Evolutionary conservation across 2,113 vertebrate genomes (phyloP), one percentile per base, ranked within the genome.

Genomic region (Ceratotherium simum): DNA sequence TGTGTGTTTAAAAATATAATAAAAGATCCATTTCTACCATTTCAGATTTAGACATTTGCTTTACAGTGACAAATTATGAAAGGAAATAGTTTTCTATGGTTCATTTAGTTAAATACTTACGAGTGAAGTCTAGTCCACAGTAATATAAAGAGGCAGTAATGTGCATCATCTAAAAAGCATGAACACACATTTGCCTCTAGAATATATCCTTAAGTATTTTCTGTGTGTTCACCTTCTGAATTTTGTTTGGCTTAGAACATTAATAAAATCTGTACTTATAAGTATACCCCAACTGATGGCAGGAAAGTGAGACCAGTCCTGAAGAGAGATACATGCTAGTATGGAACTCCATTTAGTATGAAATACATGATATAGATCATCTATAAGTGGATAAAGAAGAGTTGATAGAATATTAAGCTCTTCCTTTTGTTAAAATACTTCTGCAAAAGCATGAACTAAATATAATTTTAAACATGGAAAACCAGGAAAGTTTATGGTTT

Each of bases 1-100:
- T 92, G 56, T 96, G 56, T 95, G 90, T 97, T 96, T 96, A 96
- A 91, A 97, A 88, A 95, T 65, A 62, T 67, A 90, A 81, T 93
- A 72, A 94, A 96, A 92, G 65, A 96, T 91, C 90, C 36, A 94
- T 70, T 92, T 96, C 75, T 94, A 54, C 65, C 31, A 75, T 88
- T 93, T 97, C 65, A 46, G 21, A 96, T 96, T 80, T 85, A 94
- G 94, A 84, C n/a, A 93, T 92, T 96, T 92, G 76, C 94, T 90
- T 97, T 92, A 93, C 70, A 95, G 46, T 96, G 86, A 97, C n/a
- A 94, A 96, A 97, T 90, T 72, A 51, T 29, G 64, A 88, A 90
- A 94, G 80, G 92, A 88, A 96, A 96, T 90, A 64, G 78, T 81
- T 83, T 93, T 56, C 56, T 60, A 36, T 31, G 95, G 64, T 96